These are phyloP conservation scores for Solenopsis invicta DNA, from an alignment of 1,140 invertebrate genomes.

Conservation along the genomic window DNA sequence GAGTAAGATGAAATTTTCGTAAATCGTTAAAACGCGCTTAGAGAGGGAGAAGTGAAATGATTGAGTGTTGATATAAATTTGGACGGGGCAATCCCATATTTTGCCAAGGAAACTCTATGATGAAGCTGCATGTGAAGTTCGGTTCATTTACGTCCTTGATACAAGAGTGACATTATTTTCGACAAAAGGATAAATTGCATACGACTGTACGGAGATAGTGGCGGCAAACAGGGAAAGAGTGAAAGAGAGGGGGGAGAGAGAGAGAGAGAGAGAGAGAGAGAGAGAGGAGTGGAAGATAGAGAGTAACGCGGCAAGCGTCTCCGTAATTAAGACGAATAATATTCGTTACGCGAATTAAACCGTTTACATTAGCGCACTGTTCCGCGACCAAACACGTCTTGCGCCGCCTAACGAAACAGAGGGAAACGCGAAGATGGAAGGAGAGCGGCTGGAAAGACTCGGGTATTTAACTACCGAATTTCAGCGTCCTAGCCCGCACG, in stretches of 20 bases:
- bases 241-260: not conserved
- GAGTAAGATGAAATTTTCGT: constrained; percentile 14
- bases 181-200: constrained; percentile 5
- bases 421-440: constrained; percentile 24
- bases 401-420: constrained; percentile 47
- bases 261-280: not conserved
- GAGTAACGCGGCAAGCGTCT: constrained; percentile 21
- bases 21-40: not conserved
- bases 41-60: not conserved
- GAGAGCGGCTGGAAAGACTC: constrained; percentile 42
- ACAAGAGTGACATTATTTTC: not conserved
- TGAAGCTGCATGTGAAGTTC: not conserved
- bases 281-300: not conserved
- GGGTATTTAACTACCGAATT: constrained; percentile 68
- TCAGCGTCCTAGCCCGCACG: constrained; percentile 36
- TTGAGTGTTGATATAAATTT: not conserved
- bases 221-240: not conserved
- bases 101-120: not conserved
- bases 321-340: constrained; percentile 62
- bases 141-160: not conserved
- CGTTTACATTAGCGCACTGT: constrained; percentile 61
- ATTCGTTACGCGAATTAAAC: constrained; percentile 62
- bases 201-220: not conserved
- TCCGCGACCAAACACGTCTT: constrained; percentile 58
- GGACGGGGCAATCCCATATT: not conserved